Evolutionary conservation across 2,113 vertebrate genomes (phyloP), one percentile per base, ranked within the genome.

Genomic region (Semicossyphus pulcher): DNA sequence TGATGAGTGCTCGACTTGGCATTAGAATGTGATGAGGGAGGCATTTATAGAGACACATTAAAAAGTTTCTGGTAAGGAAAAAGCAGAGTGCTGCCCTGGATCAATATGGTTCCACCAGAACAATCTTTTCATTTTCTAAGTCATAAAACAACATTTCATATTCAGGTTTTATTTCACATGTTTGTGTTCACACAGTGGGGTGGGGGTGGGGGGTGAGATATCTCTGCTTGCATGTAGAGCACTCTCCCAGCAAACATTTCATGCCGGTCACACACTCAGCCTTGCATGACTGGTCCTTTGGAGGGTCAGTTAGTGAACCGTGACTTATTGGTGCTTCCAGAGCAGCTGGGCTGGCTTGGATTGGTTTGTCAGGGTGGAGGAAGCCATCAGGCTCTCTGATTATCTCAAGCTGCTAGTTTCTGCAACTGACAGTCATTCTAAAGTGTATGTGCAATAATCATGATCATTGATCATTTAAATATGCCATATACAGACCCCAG

Each of bases 11-110:
- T 66, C 10, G 7, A 42, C 59, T 76, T 81, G 67, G 66, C 71
- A 65, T 60, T 45, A 28, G 48, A 83, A 79, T 80, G 15, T 85
- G 85, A 83, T 81, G 80, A 87, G 71, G 81, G 54, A 83, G 78
- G 84, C 75, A 71, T 68, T 82, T 76, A 73, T 61, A 81, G 37
- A 87, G 80, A 81, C 7, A 37, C 71, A 76, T 80, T 82, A 42
- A 81, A 68, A 65, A 54, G 26, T 67, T 72, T 79, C 42, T 78
- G 80, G 16, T 9, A 32, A 76, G 41, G 14, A 32, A n/a, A 61
- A 69, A 47, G 54, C 68, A 18, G 12, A 57, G 56, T 31, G 11
- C 23, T 39, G 26, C 18, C 4, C 1, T 25, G 34, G 36, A 90
- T 89, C 78, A 81, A 83, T 86, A 64, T 21, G 16, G 61, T 63